A percentile compares a stretch with the other conserved stretches of the same genome.
Evolutionary conservation across 1,140 invertebrate species (phyloP).

Genomic region (Drosophila littoralis): DNA sequence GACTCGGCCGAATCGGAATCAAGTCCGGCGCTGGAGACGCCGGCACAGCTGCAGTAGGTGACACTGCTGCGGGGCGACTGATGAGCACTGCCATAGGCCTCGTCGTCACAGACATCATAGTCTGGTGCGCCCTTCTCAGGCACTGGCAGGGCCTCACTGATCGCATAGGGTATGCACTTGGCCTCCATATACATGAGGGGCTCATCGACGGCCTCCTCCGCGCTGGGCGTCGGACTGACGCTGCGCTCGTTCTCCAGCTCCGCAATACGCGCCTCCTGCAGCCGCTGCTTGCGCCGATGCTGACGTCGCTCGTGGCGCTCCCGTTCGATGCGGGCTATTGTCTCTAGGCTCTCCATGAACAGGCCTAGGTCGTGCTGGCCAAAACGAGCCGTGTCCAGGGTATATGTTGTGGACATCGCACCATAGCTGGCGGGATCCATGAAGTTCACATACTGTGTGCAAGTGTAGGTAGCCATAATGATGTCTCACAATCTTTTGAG

Average conservation of each 20-base stretch:
- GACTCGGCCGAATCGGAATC: conserved; percentile 65
- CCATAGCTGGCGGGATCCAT: conserved; percentile 1
- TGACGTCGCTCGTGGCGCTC: conserved; percentile 54
- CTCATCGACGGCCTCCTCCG: conserved; percentile 64
- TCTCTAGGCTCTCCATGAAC: conserved; percentile 73
- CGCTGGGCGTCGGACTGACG: conserved; percentile 57
- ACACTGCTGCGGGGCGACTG: conserved; percentile 61
- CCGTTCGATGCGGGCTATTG: conserved; percentile 58
- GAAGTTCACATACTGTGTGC: conserved; percentile 48
- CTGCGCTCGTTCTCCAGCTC: conserved; percentile 41
- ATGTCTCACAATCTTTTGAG: neutral
- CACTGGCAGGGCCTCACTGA: conserved; percentile 29
- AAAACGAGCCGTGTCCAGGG: conserved; percentile 59
- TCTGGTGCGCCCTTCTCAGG: conserved; percentile 7
- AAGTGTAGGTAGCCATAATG: conserved; percentile 51
- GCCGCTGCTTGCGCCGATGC: conserved; percentile 34
- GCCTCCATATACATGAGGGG: conserved; percentile 59
- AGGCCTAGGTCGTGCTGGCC: conserved; percentile 47
- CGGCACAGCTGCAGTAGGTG: conserved; percentile 58
- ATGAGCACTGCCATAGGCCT: conserved; percentile 59
- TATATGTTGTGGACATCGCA: conserved; percentile 36
- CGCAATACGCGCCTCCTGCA: conserved; percentile 41
- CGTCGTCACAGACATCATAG: conserved; percentile 61
- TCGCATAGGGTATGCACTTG: conserved; percentile 65
- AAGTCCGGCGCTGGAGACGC: conserved; percentile 6